Evolutionary conservation across 2,797 vertebrate species (phyloP), one percentile per base, ranked within the genome.

Genomic region (Oreochromis grahami): DNA sequence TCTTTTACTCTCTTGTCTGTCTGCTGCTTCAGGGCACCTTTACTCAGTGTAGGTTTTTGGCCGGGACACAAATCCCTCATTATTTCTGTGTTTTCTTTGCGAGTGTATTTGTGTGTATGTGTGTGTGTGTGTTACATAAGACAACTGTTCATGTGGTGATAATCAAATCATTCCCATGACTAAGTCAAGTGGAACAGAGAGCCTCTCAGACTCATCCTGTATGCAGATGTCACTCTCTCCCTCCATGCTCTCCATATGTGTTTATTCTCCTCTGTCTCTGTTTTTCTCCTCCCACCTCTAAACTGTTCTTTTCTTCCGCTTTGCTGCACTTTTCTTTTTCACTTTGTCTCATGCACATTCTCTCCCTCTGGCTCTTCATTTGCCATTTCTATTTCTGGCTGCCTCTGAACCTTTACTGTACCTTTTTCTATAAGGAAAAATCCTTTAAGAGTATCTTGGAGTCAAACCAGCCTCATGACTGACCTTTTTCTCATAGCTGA

Each of bases 91-190:
- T 80, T 80, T 53, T 87, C 41, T 84, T 53, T 88, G 52, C 78
- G 60, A 87, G 74, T 85, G 38, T 88, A 53, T 85, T 36, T 80
- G 78, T 79, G 74, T 84, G 82, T 80, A 80, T 86, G 78, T 91
- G 83, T 89, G 36, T 26, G 26, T 89, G 89, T 89, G 83, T 82
- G 87, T 96, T 96, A 95, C 91, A 87, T 96, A 96, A 96, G 94
- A 90, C 91, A 93, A 89, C 93, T 95, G 93, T 93, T 96, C 95
- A 94, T 96, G 95, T 95, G 92, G 88, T 83, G 80, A 95, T 95
- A 96, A 96, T 96, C 90, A 85, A 96, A 96, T 96, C 95, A 96
- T 96, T 90, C 87, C 93, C 95, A 94, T 96, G 95, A 95, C 94
- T 95, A 95, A 93, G 77, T 94, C 89, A 85, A 93, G 93, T 91